Evolutionary conservation across 2,888 invertebrate species (phyloP).

Genomic region (Salticus scenicus): DNA sequence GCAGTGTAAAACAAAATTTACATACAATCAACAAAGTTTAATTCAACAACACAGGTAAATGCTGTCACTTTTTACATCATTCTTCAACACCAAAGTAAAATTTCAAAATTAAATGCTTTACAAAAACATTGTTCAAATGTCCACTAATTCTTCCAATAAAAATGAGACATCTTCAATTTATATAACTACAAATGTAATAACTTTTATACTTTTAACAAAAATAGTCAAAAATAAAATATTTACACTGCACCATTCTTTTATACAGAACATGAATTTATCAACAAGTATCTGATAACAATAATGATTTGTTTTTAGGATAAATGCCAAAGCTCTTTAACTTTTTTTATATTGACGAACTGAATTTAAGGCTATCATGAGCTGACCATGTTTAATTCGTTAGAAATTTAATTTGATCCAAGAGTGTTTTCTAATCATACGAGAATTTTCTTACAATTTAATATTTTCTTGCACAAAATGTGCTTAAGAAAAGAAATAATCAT

Average conservation of each 20-base stretch:
- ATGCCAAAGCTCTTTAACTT: constrained; percentile 7
- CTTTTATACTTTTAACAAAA: neutral
- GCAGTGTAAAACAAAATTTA: neutral
- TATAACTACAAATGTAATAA: neutral
- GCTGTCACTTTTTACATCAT: neutral
- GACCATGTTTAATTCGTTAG: too few relatives aligned
- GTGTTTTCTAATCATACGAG: too few relatives aligned
- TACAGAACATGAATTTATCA: neutral
- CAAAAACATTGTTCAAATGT: neutral
- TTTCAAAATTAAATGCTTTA: neutral
- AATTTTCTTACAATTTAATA: too few relatives aligned
- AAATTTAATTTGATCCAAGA: too few relatives aligned
- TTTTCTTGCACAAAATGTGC: too few relatives aligned
- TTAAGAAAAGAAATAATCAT: too few relatives aligned
- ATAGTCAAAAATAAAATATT: constrained; percentile 7
- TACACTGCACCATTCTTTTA: constrained; percentile 2
- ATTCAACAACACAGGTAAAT: neutral
- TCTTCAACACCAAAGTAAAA: neutral
- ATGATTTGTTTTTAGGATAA: neutral
- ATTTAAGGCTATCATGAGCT: too few relatives aligned
- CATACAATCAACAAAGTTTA: neutral
- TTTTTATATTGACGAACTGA: too few relatives aligned
- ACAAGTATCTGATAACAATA: neutral
- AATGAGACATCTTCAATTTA: neutral
- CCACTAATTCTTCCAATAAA: neutral